Base-by-base conservation (phyloP, 2,797 vertebrate genomes). In the Nannoperca australis region DNA sequence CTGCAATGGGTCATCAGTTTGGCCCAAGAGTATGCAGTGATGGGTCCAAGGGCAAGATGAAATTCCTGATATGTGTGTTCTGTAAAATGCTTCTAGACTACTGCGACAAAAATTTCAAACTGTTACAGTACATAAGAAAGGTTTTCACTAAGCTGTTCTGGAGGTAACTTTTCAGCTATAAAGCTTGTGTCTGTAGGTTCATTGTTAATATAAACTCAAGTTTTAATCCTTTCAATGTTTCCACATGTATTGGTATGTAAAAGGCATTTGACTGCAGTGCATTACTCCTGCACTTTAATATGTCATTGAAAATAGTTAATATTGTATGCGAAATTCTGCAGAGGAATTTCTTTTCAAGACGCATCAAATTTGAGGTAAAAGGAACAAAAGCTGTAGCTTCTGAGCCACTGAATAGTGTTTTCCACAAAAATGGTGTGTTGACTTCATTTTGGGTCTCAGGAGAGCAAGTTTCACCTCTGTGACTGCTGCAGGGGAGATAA, bases 401-500 rank as follows among this genome's bases (percentile, higher is more conserved):
- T 50, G 24, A 76, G 58, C 38, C 54, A 55, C 12, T 69, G 54
- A 78, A 38, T 22, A 20, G 15, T 54, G 24, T 72, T 77, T 78
- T 71, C 34, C 68, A 54, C 34, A 50, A 12, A 77, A 77, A 79
- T 61, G 50, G 65, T 76, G 60, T 74, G 40, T 64, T 76, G 60
- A 74, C 73, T 71, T 47, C 49, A 50, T 73, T 82, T 55, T 66
- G 54, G 24, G 17, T 66, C 75, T 61, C 82, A 4, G 58, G 75
- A 45, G 88, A 74, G 59, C 59, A 17, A 18, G 74, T 34, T 59
- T 54, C 61, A 80, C 44, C 58, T 68, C 73, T 63, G 59, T 69
- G 66, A 40, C 61, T 78, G 72, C 69, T 71, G 34, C 55, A 47
- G 45, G 40, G 66, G 17, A 61, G 73, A 82, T 79, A 64, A 63